Percentiles rank a stretch among this genome's conserved stretches.
Conservation (phyloP, 92 coral and sea anemone species). For the Scolanthus callimorphus region DNA sequence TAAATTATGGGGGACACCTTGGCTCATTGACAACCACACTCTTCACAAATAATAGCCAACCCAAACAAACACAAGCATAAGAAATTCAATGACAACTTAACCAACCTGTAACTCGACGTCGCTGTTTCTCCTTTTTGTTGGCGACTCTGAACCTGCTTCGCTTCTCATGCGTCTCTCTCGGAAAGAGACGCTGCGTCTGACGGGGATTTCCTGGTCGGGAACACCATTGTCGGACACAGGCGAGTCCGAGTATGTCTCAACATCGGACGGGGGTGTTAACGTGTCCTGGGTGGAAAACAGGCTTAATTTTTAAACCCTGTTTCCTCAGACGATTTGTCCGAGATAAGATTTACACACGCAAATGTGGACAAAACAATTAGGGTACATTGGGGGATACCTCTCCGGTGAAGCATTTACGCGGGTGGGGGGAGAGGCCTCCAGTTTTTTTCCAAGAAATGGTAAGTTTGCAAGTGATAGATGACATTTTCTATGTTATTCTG, state of each 20-base stretch:
- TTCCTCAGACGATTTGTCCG: no score
- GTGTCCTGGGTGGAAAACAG: constrained; percentile 72
- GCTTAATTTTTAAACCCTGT: no score
- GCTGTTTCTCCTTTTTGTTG: constrained; percentile 77
- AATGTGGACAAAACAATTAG: no score
- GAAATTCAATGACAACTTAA: no score
- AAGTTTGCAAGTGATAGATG: no score
- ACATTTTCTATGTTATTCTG: no score
- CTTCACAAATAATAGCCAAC: background rate
- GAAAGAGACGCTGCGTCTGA: constrained; percentile 89
- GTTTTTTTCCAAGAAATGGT: no score
- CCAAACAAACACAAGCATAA: background rate
- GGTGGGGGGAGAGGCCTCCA: no score
- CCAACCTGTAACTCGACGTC: constrained; percentile 85
- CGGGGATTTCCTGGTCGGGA: constrained; percentile 44
- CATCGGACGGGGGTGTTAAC: constrained; percentile 83
- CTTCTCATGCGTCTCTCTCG: constrained; percentile 55
- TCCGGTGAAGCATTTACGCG: no score
- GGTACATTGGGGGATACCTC: no score
- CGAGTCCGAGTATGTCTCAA: constrained; percentile 83
- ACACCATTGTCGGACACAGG: constrained; percentile 56
- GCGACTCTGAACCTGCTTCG: constrained; percentile 32
- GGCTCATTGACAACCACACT: background rate
- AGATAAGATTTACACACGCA: no score
- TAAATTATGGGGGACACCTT: no score